These are phyloP conservation scores for Pipistrellus pipistrellus DNA, from an alignment of 2,797 vertebrate species.

Conservation along the genomic window DNA sequence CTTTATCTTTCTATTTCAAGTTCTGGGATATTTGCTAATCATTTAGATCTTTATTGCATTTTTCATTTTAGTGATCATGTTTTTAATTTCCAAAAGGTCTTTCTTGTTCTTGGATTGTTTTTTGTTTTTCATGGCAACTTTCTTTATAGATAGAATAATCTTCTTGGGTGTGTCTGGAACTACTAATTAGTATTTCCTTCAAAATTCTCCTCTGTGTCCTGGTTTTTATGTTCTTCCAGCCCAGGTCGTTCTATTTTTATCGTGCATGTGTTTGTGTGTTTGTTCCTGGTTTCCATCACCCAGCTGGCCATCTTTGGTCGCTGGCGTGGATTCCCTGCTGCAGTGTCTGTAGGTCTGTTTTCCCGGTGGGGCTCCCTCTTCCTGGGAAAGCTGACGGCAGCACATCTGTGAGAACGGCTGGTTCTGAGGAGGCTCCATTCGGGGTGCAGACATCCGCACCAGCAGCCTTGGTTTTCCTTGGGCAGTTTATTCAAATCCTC, in stretches of 20 bases:
- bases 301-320: not conserved
- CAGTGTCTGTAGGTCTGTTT: not conserved
- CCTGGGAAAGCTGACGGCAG: not conserved
- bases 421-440: not conserved
- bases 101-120: conserved; percentile 20
- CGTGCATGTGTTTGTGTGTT: not conserved
- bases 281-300: not conserved
- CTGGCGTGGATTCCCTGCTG: not conserved
- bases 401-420: not conserved
- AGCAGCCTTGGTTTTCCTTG: not conserved
- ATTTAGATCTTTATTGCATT: conserved; percentile 36
- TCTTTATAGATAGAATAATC: conserved; percentile 40
- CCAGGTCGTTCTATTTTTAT: not conserved
- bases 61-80: conserved; percentile 30
- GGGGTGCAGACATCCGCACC: not conserved
- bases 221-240: not conserved
- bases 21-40: not conserved
- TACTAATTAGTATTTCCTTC: conserved; percentile 24
- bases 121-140: conserved; percentile 39
- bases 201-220: not conserved
- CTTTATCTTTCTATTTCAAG: conserved; percentile 43
- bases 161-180: conserved; percentile 1
- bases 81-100: conserved; percentile 41
- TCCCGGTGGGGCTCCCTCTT: not conserved
- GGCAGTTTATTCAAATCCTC: not conserved